Evolutionary conservation across 2,113 vertebrate species (phyloP), one percentile per base, ranked within the genome.

Genomic region (Clarias gariepinus): DNA sequence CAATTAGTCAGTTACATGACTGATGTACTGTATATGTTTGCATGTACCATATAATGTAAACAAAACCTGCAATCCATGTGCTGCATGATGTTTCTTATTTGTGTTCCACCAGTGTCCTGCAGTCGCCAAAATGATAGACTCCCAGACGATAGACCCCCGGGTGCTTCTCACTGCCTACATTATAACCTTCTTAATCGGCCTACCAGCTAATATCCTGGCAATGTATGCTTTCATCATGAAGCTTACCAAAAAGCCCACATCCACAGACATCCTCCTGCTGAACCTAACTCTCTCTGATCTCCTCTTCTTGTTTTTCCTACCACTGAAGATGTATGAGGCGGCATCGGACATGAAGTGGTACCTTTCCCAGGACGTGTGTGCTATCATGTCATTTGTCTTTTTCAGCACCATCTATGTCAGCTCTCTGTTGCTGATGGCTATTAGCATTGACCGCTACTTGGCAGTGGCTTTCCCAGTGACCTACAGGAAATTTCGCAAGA

Each of bases 391-490:
- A 13, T 95, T 94, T 13, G 88, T 92, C 81, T 96, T 95, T 86
- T 96, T 93, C 90, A 94, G 93, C 87, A 95, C 94, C 90, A 95
- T 96, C 90, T 96, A 96, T 84, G 91, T 94, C 87, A 96, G 95
- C 91, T 93, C 94, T 0, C 91, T 94, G 74, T 92, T 96, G 61
- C 91, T 96, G 82, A 94, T 93, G 0, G 94, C 92, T 0, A 91
- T 96, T 79, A 95, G 95, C 23, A 85, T 95, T 0, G 94, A 96
- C 77, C 92, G 96, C 25, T 96, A 95, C 61, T 88, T 95, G 36
- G 93, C 92, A 0, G 94, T 95, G 13, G 94, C 92, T 1, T 95
- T 92, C 68, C 95, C 95, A 0, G 89, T 95, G 81, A 87, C 30
- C 19, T 95, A 94, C 92, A 93, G 93, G 84, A 83, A 91, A 4